Percentiles rank a stretch among this genome's conserved stretches.
These are phyloP conservation scores for Perdita meconis DNA, from an alignment of 2,888 invertebrate genomes.

Conservation along the genomic window DNA sequence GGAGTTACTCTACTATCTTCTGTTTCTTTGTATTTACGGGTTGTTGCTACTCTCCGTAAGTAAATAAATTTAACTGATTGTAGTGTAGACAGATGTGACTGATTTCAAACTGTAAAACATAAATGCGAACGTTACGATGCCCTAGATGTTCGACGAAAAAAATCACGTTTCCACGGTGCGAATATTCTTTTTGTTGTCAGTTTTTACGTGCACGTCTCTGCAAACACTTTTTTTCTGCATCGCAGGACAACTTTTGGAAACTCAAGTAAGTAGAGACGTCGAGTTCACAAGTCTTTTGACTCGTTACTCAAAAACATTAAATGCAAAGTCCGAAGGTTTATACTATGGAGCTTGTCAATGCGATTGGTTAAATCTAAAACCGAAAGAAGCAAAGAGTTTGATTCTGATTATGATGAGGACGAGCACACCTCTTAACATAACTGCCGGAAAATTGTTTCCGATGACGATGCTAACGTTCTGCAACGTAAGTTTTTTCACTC, in stretches of 20 bases:
- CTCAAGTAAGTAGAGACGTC: conserved; percentile 28
- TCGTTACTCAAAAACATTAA: neutral
- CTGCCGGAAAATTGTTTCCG: neutral
- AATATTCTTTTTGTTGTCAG: neutral
- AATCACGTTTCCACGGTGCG: neutral
- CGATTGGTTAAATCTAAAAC: conserved; percentile 37
- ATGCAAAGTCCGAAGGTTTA: conserved; percentile 38
- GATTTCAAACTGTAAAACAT: no score
- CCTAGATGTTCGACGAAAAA: neutral
- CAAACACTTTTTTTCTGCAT: conserved; percentile 41
- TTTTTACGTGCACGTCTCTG: neutral
- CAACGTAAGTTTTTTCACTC: neutral
- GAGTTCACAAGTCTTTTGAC: neutral
- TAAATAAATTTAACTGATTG: neutral
- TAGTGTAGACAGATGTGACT: no score
- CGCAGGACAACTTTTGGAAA: conserved; percentile 39
- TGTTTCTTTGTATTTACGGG: conserved; percentile 27
- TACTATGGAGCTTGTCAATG: conserved; percentile 31
- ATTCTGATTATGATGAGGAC: conserved; percentile 32
- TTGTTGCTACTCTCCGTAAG: conserved; percentile 42
- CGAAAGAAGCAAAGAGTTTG: conserved; percentile 40
- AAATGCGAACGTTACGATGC: neutral
- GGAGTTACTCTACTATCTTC: conserved; percentile 34
- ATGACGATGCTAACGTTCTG: conserved; percentile 1
- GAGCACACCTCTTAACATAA: neutral